Evolutionary conservation across 1,140 invertebrate genomes (phyloP).

Genomic region (Globodera rostochiensis): DNA sequence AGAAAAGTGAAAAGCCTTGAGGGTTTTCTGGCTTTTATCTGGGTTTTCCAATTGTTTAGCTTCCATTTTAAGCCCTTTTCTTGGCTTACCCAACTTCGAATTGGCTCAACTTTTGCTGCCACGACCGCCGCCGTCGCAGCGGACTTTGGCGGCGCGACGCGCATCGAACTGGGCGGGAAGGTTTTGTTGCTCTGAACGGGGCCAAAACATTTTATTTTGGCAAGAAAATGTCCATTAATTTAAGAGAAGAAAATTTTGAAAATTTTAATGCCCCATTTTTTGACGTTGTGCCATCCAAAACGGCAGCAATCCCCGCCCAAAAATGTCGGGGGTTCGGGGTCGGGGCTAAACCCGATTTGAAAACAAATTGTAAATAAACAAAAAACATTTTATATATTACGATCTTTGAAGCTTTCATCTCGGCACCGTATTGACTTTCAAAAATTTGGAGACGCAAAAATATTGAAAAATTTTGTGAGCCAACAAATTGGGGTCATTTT

Average conservation of each 20-base stretch:
- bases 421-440: background rate
- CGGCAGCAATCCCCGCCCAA: too few species aligned
- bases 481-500: background rate
- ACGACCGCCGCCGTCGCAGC: conserved; percentile 1
- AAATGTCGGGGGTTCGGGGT: too few species aligned
- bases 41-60: too few species aligned
- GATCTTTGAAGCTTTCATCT: background rate
- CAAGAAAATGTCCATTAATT: background rate
- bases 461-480: background rate
- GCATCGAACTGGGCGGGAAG: conserved; percentile 21
- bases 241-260: too few species aligned
- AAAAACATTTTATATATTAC: background rate
- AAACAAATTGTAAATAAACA: background rate
- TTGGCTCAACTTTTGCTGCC: conserved; percentile 19
- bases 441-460: background rate
- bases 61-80: too few species aligned
- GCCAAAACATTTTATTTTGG: background rate
- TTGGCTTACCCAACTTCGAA: conserved; percentile 20
- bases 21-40: too few species aligned
- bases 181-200: conserved; percentile 27
- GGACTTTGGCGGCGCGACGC: conserved; percentile 5
- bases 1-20: too few species aligned
- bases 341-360: background rate
- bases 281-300: too few species aligned
- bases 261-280: too few species aligned